phyloP scores from a whole-genome alignment of 2,113 vertebrate species.

The Fukomys damarensis region DNA sequence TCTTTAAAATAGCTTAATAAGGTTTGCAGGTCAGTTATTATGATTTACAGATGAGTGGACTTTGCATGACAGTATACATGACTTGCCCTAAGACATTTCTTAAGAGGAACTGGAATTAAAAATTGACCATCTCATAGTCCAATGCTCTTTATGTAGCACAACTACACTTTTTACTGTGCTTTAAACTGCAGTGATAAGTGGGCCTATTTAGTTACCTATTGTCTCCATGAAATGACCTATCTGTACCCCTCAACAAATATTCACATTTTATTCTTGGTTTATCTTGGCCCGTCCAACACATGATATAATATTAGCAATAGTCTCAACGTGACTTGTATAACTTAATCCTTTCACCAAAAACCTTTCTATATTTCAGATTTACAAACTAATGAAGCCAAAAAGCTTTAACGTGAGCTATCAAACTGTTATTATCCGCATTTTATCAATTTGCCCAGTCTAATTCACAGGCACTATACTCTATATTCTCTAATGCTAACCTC shows the following conservation, averaged over 20 bases:
- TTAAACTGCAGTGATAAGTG: not conserved
- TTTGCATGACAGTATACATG: not conserved
- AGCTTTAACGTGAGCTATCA: conserved; percentile 18
- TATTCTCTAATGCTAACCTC: conserved; percentile 19
- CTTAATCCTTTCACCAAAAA: not conserved
- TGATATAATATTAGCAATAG: conserved; percentile 1
- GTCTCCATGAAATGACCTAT: conserved; percentile 19
- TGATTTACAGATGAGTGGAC: not conserved
- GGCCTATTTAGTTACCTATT: not conserved
- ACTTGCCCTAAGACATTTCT: not conserved
- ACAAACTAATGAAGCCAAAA: conserved; percentile 20
- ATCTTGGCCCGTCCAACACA: not conserved
- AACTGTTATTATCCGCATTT: not conserved
- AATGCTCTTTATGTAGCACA: not conserved
- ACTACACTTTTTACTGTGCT: conserved; percentile 33
- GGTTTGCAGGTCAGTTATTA: not conserved
- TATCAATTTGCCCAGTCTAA: conserved; percentile 29
- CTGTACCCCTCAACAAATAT: not conserved
- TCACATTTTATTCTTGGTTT: conserved; percentile 23
- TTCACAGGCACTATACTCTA: conserved; percentile 14
- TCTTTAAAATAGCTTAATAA: conserved; percentile 23
- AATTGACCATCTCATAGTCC: conserved; percentile 30
- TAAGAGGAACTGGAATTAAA: conserved; percentile 22
- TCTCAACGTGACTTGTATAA: not conserved
- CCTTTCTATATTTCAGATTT: conserved; percentile 35